These are phyloP conservation scores for Ramphastos sulfuratus DNA, from an alignment of 2,113 vertebrate genomes.

Conservation along the genomic window DNA sequence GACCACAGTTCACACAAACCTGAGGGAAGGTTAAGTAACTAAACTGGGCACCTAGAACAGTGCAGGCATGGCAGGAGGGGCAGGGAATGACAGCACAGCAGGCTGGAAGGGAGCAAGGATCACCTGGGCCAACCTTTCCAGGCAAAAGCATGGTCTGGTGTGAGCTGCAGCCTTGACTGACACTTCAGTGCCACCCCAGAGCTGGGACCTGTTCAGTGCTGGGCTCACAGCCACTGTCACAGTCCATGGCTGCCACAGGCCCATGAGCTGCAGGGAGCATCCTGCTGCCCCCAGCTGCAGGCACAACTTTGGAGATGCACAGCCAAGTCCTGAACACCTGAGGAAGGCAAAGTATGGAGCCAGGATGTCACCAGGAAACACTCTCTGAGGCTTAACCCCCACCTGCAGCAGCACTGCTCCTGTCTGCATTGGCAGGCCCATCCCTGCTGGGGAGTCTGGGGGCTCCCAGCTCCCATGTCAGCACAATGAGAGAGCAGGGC, in stretches of 20 bases:
- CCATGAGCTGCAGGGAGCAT: neutral
- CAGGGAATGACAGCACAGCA: neutral
- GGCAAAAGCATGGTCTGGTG: neutral
- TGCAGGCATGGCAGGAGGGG: neutral
- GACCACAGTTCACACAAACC: neutral
- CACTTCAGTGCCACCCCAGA: neutral
- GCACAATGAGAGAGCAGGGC: neutral
- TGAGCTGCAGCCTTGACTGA: neutral
- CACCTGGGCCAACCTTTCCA: neutral
- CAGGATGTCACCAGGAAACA: neutral
- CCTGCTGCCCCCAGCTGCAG: neutral
- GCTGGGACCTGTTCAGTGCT: neutral
- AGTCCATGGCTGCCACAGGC: neutral
- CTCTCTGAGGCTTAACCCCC: neutral
- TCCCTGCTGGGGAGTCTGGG: rapidly evolving
- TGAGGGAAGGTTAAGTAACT: neutral
- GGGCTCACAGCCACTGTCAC: neutral
- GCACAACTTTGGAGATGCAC: neutral
- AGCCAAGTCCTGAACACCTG: neutral
- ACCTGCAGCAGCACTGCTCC: neutral
- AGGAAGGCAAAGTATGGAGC: rapidly evolving
- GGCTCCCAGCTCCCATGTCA: neutral
- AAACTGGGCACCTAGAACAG: neutral
- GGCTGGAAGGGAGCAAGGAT: neutral
- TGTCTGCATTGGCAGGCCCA: neutral